Evolutionary conservation across 2,888 invertebrate species (phyloP), one percentile per base, ranked within the genome.

Genomic region (Drosophila mimetica): DNA sequence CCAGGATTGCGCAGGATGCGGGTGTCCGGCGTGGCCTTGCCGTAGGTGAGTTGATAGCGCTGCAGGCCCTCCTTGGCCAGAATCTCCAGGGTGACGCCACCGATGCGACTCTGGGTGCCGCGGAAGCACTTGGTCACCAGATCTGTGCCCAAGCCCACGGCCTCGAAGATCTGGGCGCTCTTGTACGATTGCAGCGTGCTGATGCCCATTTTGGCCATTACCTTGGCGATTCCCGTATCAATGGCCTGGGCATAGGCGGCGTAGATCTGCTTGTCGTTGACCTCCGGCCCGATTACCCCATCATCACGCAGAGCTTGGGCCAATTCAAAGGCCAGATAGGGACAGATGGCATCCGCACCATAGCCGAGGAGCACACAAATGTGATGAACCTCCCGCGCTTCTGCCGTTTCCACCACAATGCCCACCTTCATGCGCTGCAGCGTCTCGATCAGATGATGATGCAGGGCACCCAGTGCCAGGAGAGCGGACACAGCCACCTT

Each of bases 201-300:
- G 89, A 99, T 99, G 61, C 99, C 99, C 99, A 99, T 99, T 92
- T 99, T 99, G 5, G 99, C 99, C 99, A 99, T 99, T 0, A 94
- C 97, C 92, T 98, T 98, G 51, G 96, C 94, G 78, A 97, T 96
- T 51, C 98, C 98, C 1, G 97, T 95, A 87, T 97, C 97, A 90
- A 97, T 96, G 39, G 99, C 98, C 76, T 96, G 95, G 41, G 97
- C 95, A 92, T 98, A 99, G 78, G 98, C 96, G 65, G 93, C 92
- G 91, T 95, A 98, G 76, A 99, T 95, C 58, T 95, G 94, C 6
- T 95, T 94, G 90, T 99, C 97, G 0, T 95, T 94, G 2, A 96
- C 92, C 4, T 93, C 93, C 0, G 94, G 93, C 80, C 97, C 96
- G 30, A 99, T 92, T 8, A 98, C 94, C 41, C 96, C 96, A 92